These are phyloP conservation scores for Eilema caniola DNA, from an alignment of 2,888 invertebrate genomes.

Conservation along the genomic window DNA sequence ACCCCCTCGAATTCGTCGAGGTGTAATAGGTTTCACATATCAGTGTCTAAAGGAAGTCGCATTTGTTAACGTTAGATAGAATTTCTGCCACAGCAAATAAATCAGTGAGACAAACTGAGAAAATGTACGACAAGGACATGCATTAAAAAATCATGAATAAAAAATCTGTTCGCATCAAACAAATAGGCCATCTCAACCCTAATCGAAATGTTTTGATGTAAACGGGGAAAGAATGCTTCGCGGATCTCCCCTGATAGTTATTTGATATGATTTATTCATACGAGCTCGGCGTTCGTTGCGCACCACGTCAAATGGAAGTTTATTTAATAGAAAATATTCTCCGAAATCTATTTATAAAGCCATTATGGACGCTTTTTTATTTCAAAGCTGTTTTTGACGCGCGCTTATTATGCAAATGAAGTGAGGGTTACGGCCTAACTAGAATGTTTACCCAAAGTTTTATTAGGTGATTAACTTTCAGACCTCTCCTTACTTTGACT, in stretches of 20 bases:
- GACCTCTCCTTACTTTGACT: constrained; percentile 16
- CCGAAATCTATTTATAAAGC: constrained; percentile 85
- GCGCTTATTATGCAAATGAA: constrained; percentile 79
- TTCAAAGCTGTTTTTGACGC: constrained; percentile 77
- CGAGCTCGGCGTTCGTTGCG: constrained; percentile 68
- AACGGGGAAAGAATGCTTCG: constrained; percentile 71
- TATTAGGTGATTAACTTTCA: constrained; percentile 61
- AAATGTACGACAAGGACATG: constrained; percentile 47
- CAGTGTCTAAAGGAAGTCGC: constrained; percentile 39
- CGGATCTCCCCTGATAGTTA: constrained; percentile 88
- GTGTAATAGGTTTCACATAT: constrained; percentile 45
- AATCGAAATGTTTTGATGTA: constrained; percentile 75
- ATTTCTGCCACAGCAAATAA: constrained; percentile 35
- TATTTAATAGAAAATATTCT: constrained; percentile 85
- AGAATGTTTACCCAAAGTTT: constrained; percentile 63
- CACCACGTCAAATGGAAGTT: constrained; percentile 82
- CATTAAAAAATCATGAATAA: constrained; percentile 71
- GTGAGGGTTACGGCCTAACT: constrained; percentile 63
- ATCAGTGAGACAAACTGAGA: constrained; percentile 38
- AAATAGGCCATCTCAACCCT: constrained; percentile 69
- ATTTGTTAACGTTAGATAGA: constrained; percentile 24
- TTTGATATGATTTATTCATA: constrained; percentile 92
- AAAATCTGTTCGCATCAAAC: constrained; percentile 66
- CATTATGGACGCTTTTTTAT: constrained; percentile 76
- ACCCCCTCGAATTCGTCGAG: constrained; percentile 33